Base-by-base conservation (phyloP, 1,140 invertebrate genomes). In the Drosophila yakuba region DNA sequence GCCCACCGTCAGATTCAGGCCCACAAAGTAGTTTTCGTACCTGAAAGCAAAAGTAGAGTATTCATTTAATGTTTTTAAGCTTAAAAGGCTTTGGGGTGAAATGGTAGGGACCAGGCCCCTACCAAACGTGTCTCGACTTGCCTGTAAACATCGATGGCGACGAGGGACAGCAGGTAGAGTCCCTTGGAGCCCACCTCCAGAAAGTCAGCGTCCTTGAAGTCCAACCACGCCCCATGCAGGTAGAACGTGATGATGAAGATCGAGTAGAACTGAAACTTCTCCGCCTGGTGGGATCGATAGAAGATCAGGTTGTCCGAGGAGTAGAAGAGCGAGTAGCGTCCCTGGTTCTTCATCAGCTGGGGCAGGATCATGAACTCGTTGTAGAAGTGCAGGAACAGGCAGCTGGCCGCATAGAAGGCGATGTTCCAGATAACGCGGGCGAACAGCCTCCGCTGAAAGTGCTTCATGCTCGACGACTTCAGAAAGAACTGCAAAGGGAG, bases 1-100 rank as follows among this genome's bases (percentile, higher is more conserved):
- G 2, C 86, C 91, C 35, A 91, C 32, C 5, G 76, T 92, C 8
- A 92, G 66, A 75, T 92, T 92, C 32, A 92, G 35, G 28, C 91
- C 86, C 12, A 92, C 90, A 63, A 92, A 92, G 54, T 92, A 92
- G 59, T 91, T 92, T 41, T 92, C 91, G 74, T 91, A 92, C 61
- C 91, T 92, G 52, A 3, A 69, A 45, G 41, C 3, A 44, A 23
- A 20, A 23, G 1, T 3, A 17, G 10, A 20, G 8, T 17, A 44
- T 20, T 25, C 25, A 25, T 25, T 32, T 32, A 3, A 8, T 32
- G 8, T n/a, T 39, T n/a, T 39, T 20, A 17, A 20, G 43, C 43
- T 20, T 44, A 44, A 1, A 14, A 3, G 7, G 32, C 32, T 32
- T 8, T 7, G 8, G 2, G 8, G 7, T 8, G 8, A 8, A 32